A percentile compares a stretch with the other conserved stretches of the same genome.
Conservation (phyloP, 2,888 invertebrate species). For the Andrena bicolor region DNA sequence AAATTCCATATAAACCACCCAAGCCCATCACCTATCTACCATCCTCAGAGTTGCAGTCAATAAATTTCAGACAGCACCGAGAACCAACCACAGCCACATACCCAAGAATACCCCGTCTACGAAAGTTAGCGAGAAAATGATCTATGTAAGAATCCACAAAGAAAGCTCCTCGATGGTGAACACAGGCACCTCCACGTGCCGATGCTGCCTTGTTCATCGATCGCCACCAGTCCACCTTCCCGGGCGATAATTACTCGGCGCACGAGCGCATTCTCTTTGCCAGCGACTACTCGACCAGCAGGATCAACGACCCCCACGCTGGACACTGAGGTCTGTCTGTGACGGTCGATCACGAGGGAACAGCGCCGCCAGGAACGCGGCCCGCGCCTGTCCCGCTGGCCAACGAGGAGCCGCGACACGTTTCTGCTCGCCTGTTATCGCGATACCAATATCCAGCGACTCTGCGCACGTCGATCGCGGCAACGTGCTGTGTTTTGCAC, state of each 20-base stretch:
- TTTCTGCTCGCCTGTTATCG: constrained; percentile 71
- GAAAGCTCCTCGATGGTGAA: constrained; percentile 21
- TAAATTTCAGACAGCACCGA: background rate
- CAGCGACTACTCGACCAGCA: constrained; percentile 28
- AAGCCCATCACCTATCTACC: background rate
- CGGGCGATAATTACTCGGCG: constrained; percentile 73
- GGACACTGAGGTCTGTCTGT: constrained; percentile 11
- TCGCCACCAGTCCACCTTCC: constrained; percentile 77
- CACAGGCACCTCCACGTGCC: constrained; percentile 22
- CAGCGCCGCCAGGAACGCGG: constrained; percentile 9
- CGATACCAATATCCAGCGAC: constrained; percentile 80
- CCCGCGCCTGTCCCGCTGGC: background rate
- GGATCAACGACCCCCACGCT: constrained; percentile 35
- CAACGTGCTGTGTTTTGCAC: constrained; percentile 64
- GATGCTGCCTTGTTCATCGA: constrained; percentile 67
- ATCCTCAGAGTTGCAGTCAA: background rate
- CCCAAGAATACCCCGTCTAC: background rate
- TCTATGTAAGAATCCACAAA: background rate
- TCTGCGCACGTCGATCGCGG: constrained; percentile 78
- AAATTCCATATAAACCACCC: no score
- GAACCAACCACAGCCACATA: background rate
- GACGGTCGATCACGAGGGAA: constrained; percentile 11
- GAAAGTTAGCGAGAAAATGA: background rate
- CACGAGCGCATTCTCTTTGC: constrained; percentile 40
- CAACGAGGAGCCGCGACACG: constrained; percentile 21